Conservation (phyloP, 2,797 vertebrate species). For the Girardinus metallicus region DNA sequence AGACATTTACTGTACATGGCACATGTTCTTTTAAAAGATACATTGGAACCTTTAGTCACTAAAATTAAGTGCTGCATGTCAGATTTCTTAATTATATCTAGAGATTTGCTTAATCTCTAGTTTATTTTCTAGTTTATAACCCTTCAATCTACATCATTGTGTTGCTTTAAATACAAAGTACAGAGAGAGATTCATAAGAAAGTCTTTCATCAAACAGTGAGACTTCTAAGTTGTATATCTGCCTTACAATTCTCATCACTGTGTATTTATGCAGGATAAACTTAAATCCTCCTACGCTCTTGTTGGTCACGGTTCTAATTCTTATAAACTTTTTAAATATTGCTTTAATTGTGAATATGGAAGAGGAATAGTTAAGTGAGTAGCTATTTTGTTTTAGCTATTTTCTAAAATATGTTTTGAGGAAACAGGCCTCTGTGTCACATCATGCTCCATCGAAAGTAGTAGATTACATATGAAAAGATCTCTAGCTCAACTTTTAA, state of each 20-base stretch:
- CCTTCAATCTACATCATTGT: not conserved
- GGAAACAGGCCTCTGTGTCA: not conserved
- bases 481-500: not conserved
- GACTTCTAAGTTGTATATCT: not conserved
- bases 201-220: not conserved
- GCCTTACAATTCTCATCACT: not conserved
- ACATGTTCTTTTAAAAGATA: not conserved
- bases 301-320: not conserved
- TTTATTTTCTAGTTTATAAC: not conserved
- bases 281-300: not conserved
- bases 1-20: not conserved
- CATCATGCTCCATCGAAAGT: not conserved
- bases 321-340: not conserved
- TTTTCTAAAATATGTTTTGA: not conserved
- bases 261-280: not conserved
- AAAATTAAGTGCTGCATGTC: not conserved
- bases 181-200: not conserved
- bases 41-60: not conserved
- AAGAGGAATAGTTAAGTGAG: not conserved
- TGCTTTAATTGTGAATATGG: not conserved
- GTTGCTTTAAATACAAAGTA: not conserved
- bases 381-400: not conserved
- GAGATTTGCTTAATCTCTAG: not conserved
- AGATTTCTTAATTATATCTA: not conserved
- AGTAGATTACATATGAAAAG: not conserved